Evolutionary conservation across 1,140 invertebrate genomes (phyloP).

Genomic region (Brachionus rubens): DNA sequence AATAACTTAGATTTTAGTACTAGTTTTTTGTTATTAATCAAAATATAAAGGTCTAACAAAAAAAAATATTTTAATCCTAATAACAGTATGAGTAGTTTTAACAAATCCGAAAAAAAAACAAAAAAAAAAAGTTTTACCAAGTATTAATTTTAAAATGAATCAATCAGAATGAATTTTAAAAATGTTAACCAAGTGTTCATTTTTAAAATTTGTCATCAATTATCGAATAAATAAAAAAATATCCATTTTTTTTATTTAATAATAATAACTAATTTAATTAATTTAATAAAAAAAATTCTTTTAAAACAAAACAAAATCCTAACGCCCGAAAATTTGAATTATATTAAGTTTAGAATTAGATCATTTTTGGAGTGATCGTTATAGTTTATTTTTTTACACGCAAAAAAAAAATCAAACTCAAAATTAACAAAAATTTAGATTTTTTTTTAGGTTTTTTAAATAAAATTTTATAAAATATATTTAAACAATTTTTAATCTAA

Average conservation of each 20-base stretch:
- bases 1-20: conserved; percentile 21
- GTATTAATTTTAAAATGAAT: not conserved
- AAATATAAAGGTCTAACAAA: not conserved
- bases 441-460: not conserved
- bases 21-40: conserved; percentile 21
- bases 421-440: not conserved
- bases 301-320: no score
- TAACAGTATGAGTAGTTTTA: not conserved
- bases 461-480: not conserved
- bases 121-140: conserved; percentile 1
- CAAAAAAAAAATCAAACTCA: no score
- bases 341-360: no score
- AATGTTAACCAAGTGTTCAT: not conserved
- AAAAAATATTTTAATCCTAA: not conserved
- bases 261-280: not conserved
- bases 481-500: not conserved
- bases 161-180: conserved; percentile 24
- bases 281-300: not conserved
- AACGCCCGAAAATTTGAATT: no score
- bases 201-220: not conserved
- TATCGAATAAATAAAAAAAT: not conserved
- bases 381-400: no score
- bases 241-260: not conserved
- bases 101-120: not conserved
- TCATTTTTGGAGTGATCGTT: no score